phyloP scores from a whole-genome alignment of 2,113 vertebrate species.

The Aptenodytes patagonicus region DNA sequence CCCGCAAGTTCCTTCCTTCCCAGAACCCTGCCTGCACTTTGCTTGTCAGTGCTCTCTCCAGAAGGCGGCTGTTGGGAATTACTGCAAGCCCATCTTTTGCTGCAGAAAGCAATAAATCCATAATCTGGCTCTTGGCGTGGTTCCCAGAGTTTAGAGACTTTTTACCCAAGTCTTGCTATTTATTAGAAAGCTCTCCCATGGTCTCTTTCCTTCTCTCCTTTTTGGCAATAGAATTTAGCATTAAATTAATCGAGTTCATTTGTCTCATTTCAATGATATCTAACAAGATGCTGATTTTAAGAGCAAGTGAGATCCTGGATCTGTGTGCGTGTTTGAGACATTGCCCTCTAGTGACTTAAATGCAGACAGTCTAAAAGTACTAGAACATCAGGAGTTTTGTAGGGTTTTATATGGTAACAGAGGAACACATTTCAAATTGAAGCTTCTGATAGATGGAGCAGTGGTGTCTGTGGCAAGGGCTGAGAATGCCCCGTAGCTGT shows the following conservation, averaged over 20 bases:
- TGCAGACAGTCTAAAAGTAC: background rate
- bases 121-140: background rate
- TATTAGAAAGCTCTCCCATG: constrained; percentile 7
- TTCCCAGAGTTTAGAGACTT: background rate
- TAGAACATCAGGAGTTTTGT: background rate
- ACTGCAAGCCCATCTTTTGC: background rate
- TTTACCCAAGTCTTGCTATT: background rate
- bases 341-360: constrained; percentile 46
- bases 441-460: background rate
- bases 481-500: background rate
- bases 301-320: background rate
- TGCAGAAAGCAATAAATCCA: background rate
- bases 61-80: background rate
- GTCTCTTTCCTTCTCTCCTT: background rate
- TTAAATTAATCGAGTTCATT: background rate
- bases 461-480: background rate
- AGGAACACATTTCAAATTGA: background rate
- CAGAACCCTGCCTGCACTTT: background rate
- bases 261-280: background rate
- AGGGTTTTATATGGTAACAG: background rate
- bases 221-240: background rate
- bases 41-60: background rate
- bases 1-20: background rate
- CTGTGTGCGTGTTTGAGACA: fast-evolving
- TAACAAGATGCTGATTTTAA: background rate